Base-by-base conservation (phyloP, 2,888 invertebrate genomes). In the Lasioglossum figueresi region DNA sequence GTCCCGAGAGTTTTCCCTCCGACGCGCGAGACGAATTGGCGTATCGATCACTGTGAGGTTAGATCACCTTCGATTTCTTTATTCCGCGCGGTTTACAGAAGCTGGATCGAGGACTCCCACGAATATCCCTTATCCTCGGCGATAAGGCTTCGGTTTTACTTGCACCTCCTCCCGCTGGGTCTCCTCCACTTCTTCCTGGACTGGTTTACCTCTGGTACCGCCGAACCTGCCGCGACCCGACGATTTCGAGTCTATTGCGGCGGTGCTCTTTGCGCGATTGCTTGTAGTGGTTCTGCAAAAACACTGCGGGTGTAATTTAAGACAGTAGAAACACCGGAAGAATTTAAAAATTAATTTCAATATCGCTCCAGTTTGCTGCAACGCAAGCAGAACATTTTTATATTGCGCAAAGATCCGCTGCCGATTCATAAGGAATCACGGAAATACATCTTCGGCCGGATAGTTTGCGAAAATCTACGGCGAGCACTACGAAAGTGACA, bases 101-200 rank as follows among this genome's bases (percentile, higher is more conserved):
- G 52, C 52, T 77, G 66, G 56, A 68, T 8, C 68, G 68, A 68
- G 68, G 68, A 37, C 23, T 68, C 68, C 4, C 23, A 12, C 23
- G 12, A 68, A 19, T 34, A 10, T 37, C 4, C 34, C 37, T 88
- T 91, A 94, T 87, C 94, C 93, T 79, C 93, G 91, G 84, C 94
- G 93, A 63, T 90, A 93, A 10, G 93, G 86, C 80, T 94, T 94
- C 2, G 93, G 88, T 79, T 93, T 94, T 34, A 94, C 92, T 91
- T 94, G 93, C 19, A 94, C 89, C 81, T 94, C 94, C 5, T 94
- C 94, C 0, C 91, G 93, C 68, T 93, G 93, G 19, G 93, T 93
- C 80, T 94, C 94, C 80, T 94, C 93, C 31, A 92, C 93, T 48
- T 94, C 94, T 56, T 94, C 94, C 66, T 92, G 93, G 6, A 88